phyloP scores from a whole-genome alignment of 2,797 vertebrate genomes.

The Ctenosaura bakeri region DNA sequence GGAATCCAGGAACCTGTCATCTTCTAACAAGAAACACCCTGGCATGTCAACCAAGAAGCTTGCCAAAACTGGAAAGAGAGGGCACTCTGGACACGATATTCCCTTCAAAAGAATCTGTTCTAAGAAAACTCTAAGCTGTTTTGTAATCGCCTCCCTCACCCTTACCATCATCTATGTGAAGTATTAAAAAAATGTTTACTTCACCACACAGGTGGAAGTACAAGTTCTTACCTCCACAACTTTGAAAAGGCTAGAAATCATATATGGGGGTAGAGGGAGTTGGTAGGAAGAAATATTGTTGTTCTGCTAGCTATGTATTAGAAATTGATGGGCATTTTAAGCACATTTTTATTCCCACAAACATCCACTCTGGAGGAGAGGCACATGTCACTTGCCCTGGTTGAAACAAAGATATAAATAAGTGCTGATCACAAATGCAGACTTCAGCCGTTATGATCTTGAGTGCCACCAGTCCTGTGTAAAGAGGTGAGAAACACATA shows the following conservation, averaged over 20 bases:
- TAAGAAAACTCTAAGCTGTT: background rate
- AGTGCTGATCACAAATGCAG: background rate
- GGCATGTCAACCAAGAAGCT: background rate
- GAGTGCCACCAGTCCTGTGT: background rate
- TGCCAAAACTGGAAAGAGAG: background rate
- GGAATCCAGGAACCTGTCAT: conserved; percentile 8
- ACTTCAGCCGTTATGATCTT: background rate
- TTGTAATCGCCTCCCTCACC: background rate
- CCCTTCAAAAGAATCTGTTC: conserved; percentile 14
- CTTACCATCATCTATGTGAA: background rate
- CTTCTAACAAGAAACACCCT: background rate
- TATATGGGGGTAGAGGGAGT: background rate
- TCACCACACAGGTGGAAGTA: background rate
- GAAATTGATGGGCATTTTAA: background rate
- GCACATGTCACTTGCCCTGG: no score
- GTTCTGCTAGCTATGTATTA: background rate
- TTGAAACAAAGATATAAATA: background rate
- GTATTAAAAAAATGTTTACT: background rate
- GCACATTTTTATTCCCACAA: background rate
- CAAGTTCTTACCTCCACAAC: no score
- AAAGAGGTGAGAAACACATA: background rate
- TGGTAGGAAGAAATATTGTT: background rate
- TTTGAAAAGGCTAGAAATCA: background rate
- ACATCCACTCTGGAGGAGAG: background rate
- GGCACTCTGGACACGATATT: background rate